These are phyloP conservation scores for Adelognathus sp. DNA, from an alignment of 2,888 invertebrate species.

Conservation along the genomic window DNA sequence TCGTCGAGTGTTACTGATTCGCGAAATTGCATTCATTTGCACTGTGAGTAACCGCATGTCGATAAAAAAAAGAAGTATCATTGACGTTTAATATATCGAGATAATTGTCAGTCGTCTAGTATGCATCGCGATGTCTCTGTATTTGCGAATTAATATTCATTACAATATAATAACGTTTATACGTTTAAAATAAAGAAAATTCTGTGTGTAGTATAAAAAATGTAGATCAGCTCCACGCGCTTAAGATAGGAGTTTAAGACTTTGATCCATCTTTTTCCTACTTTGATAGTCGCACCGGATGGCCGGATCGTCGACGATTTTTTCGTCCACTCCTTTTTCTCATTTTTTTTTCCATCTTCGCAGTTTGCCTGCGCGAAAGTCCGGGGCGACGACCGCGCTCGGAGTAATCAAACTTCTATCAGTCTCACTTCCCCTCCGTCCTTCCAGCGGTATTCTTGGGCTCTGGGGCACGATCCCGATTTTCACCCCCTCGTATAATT, in stretches of 20 bases:
- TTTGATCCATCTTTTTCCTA: neutral
- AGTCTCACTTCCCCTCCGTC: neutral
- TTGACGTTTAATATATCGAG: too few species aligned
- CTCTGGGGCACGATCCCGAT: slow-evolving; percentile 17
- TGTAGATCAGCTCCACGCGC: neutral
- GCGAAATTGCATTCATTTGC: too few species aligned
- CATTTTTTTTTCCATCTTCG: neutral
- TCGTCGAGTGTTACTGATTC: too few species aligned
- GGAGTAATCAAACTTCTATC: slow-evolving; percentile 55
- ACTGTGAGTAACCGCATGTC: too few species aligned
- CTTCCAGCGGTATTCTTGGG: neutral
- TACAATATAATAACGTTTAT: too few species aligned
- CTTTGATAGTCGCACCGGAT: slow-evolving; percentile 3
- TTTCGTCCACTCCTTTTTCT: neutral
- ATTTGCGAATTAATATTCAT: too few species aligned
- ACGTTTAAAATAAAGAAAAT: too few species aligned
- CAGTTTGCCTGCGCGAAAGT: slow-evolving; percentile 28
- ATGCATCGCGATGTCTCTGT: too few species aligned
- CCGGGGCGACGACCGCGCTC: slow-evolving; percentile 24
- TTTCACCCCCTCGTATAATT: slow-evolving; percentile 49
- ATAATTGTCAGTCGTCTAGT: too few species aligned
- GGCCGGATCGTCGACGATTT: slow-evolving; percentile 2
- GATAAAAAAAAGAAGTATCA: too few species aligned
- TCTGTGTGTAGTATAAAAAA: too few species aligned
- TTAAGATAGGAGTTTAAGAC: slow-evolving; percentile 10